Conservation (phyloP, 2,113 vertebrate genomes). For the Actenoides lindsayi region DNA sequence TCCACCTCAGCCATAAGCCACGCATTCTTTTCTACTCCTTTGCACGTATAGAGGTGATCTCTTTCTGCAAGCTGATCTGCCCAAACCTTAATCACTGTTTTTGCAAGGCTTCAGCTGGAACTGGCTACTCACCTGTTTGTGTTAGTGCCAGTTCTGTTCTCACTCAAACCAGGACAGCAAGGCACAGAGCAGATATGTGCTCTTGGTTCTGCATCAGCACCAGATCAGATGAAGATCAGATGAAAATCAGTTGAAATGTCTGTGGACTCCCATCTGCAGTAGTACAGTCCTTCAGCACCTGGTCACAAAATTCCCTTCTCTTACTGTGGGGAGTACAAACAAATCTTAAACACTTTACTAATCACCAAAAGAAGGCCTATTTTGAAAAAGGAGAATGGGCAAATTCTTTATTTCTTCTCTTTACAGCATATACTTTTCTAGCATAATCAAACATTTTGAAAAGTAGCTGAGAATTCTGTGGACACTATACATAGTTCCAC, state of each 20-base stretch:
- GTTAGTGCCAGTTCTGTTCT: background rate
- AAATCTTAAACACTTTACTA: background rate
- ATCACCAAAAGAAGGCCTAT: background rate
- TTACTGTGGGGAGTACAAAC: background rate
- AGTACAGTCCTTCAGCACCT: background rate
- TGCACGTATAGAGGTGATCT: fast-evolving
- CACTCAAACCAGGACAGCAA: too few species aligned
- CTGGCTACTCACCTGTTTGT: background rate
- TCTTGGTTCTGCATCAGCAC: background rate
- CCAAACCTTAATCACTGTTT: background rate
- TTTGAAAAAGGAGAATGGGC: background rate
- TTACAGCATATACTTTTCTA: background rate
- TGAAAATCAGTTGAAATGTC: background rate
- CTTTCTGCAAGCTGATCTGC: background rate
- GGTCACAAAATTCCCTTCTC: background rate
- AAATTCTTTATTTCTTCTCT: background rate
- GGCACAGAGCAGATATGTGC: background rate
- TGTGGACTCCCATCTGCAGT: background rate
- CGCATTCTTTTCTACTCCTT: background rate
- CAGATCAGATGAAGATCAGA: too few species aligned
- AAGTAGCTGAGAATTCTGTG: background rate
- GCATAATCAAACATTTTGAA: background rate
- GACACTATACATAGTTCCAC: background rate
- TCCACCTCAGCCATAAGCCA: background rate
- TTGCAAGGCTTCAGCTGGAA: background rate